A percentile compares a stretch with the other conserved stretches of the same genome.
These are phyloP conservation scores for Babyrousa celebensis DNA, from an alignment of 2,797 vertebrate species.

Conservation along the genomic window DNA sequence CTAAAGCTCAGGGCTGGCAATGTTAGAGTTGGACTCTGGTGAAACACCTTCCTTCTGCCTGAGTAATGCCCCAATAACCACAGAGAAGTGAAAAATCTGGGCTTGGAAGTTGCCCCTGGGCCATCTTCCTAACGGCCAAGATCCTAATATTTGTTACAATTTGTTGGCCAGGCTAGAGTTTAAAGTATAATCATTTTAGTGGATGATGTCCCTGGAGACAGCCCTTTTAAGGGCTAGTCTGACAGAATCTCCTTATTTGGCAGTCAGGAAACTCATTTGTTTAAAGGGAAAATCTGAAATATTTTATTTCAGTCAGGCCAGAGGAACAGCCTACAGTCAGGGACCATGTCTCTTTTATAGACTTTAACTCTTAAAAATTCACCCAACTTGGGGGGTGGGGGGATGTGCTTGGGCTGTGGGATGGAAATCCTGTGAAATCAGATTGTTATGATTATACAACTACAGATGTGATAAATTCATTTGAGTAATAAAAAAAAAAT, in stretches of 20 bases:
- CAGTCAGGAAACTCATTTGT: constrained; percentile 32
- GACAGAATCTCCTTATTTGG: constrained; percentile 34
- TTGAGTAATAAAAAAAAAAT: not conserved
- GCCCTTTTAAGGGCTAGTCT: not conserved
- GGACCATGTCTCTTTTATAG: not conserved
- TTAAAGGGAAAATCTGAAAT: constrained; percentile 69
- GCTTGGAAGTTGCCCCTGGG: not conserved
- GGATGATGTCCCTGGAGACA: not conserved
- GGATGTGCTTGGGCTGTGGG: too few species aligned
- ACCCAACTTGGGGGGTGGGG: not conserved
- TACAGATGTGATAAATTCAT: too few species aligned
- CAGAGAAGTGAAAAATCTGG: constrained; percentile 35
- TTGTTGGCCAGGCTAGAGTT: constrained; percentile 19
- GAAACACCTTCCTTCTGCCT: not conserved
- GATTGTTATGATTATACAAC: too few species aligned
- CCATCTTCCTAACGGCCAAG: constrained; percentile 18
- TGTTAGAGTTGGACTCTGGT: constrained; percentile 10
- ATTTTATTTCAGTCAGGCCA: constrained; percentile 65
- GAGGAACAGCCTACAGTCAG: not conserved
- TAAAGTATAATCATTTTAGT: constrained; percentile 41
- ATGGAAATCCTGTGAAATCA: too few species aligned
- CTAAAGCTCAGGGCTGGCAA: constrained; percentile 56
- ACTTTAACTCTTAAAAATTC: constrained; percentile 70
- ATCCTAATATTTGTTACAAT: constrained; percentile 51
- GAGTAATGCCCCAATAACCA: not conserved